A percentile compares a stretch with the other conserved stretches of the same genome.
phyloP scores from a whole-genome alignment of 2,113 vertebrate species.

The Otus sunia region DNA sequence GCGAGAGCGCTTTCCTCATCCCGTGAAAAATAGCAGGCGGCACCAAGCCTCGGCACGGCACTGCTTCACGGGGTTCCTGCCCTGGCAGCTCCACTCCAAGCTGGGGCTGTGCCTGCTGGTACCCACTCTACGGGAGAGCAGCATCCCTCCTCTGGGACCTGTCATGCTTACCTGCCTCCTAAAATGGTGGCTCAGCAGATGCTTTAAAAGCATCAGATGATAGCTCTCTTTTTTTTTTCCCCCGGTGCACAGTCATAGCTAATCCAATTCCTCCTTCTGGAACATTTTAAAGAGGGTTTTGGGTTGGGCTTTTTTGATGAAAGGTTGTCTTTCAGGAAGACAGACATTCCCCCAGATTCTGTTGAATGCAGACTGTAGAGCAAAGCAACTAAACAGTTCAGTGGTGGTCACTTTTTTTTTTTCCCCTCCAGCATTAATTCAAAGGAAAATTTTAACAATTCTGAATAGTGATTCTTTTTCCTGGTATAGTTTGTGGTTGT shows the following conservation, averaged over 20 bases:
- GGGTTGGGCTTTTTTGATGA: background rate
- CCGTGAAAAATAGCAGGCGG: background rate
- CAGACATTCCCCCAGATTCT: background rate
- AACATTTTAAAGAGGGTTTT: background rate
- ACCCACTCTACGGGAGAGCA: background rate
- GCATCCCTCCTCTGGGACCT: background rate
- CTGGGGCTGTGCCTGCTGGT: background rate
- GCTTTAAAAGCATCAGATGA: background rate
- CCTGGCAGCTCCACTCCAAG: background rate
- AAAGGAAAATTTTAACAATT: background rate
- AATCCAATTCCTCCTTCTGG: background rate
- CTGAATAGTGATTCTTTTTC: background rate
- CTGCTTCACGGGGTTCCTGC: background rate
- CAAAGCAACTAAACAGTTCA: background rate
- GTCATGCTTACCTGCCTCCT: background rate
- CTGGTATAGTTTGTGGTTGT: background rate
- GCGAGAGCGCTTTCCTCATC: background rate
- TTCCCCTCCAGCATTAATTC: background rate
- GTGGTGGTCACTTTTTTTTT: no score
- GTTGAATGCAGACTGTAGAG: background rate
- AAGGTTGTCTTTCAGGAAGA: background rate
- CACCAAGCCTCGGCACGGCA: background rate
- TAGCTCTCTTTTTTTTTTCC: background rate
- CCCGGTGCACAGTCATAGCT: background rate
- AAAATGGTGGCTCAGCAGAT: background rate